Evolutionary conservation across 2,113 vertebrate species (phyloP), one percentile per base, ranked within the genome.

Genomic region (Pelvicachromis taeniatus): DNA sequence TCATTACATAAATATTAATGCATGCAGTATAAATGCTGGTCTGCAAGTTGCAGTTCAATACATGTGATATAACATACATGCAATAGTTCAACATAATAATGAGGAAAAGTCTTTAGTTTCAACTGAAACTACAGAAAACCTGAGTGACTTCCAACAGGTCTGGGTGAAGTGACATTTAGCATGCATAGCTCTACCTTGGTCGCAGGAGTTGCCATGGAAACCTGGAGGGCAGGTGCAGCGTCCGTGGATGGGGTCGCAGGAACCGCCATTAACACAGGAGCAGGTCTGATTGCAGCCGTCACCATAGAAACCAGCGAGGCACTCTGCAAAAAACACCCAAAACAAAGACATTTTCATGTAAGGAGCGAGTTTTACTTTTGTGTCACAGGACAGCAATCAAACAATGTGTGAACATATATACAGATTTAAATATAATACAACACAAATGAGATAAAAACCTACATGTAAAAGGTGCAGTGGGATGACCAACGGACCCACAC

Each of bases 141-240:
- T 1, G 0, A 42, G n/a, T 10, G 26, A 8, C 40, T 45, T 58
- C 29, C 11, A 73, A 31, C 14, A 29, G 54, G 23, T 21, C 9
- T 9, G 53, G 16, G 33, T 59, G 6, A 61, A 54, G 56, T n/a
- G 19, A 78, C 21, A 63, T 29, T 26, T 84, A 23, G 8, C 38
- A 38, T 42, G 12, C 5, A 40, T 13, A 42, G 17, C 17, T 52
- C 23, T 88, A 97, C 97, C 96, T 56, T 95, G 94, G 73, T 96
- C 94, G 13, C 97, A 98, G 63, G 53, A 81, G 84, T 85, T 52
- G 61, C 97, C 97, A 0, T 84, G 87, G 94, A 96, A 98, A 17
- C 97, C 97, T 0, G 95, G 33, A 0, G 82, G 92, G 88, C 98
- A 99, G 78, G 89, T 48, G 56, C 97, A 98, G 84, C 50, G 80